Evolutionary conservation across 2,888 invertebrate species (phyloP), one percentile per base, ranked within the genome.

Genomic region (Lasioglossum morio): DNA sequence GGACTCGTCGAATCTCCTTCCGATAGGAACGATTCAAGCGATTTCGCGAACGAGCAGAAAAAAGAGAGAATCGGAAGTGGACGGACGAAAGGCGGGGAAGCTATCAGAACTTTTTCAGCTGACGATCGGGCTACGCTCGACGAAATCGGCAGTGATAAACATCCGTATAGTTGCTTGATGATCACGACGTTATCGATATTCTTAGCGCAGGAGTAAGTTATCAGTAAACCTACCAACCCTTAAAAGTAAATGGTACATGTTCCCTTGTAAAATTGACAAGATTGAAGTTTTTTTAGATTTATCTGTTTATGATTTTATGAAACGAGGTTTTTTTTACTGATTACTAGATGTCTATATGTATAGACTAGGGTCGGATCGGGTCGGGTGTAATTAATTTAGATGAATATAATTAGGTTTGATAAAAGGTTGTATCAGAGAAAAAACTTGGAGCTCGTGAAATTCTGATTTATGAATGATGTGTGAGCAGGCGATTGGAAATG

Each of bases 11-110:
- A 75, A 73, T 80, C 74, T 66, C 57, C 43, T 66, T 60, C 85
- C 72, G 74, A 72, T 43, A 37, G 66, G 5, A 72, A 66, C 73
- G 79, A 60, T 76, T 79, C 75, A 72, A 43, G 70, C 57, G 74
- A 84, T 84, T 78, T 37, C 48, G 60, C 34, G 82, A 75, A 84
- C 69, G 83, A 81, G 70, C 4, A 27, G 63, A 30, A 53, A 34
- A 70, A 30, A 43, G 34, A 57, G 46, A n/a, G 40, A 63, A 69
- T 69, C 69, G 48, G 30, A 27, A 46, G 7, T 19, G 34, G 27
- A 2, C 34, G 10, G 48, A 34, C 23, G 34, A 34, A 10, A 1
- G 16, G 30, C 30, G 48, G 48, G 30, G 48, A 48, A 73, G 48
- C 72, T 48, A 73, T 73, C 72, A 72, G 72, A 73, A 30, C 48